Evolutionary conservation across 2,113 vertebrate genomes (phyloP).

Genomic region (Ovis aries): DNA sequence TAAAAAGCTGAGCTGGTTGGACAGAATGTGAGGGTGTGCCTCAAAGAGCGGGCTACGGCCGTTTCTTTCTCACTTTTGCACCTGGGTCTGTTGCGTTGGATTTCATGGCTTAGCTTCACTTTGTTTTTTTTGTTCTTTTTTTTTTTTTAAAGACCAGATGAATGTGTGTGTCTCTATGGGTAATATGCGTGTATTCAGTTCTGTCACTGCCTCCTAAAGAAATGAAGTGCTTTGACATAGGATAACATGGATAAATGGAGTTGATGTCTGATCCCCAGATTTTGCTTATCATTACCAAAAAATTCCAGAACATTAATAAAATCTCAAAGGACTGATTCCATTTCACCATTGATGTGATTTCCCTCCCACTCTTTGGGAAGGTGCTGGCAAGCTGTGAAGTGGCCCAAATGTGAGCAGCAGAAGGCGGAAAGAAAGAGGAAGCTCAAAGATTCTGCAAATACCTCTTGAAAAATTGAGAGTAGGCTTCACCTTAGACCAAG

Average conservation of each 20-base stretch:
- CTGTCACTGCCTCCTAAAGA: neutral
- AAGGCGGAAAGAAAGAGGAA: neutral
- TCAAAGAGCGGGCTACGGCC: neutral
- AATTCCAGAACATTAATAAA: slow-evolving; percentile 33
- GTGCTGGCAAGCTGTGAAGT: slow-evolving; percentile 60
- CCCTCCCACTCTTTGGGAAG: slow-evolving; percentile 37
- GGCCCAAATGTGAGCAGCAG: slow-evolving; percentile 49
- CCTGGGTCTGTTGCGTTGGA: neutral
- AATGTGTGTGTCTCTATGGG: neutral
- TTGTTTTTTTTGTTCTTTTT: neutral
- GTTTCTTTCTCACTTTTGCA: neutral
- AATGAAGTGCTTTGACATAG: neutral
- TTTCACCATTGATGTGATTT: neutral
- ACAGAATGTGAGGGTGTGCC: neutral
- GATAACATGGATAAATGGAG: neutral
- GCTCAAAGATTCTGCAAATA: neutral
- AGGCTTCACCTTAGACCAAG: neutral
- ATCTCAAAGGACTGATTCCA: slow-evolving; percentile 20
- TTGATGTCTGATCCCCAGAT: neutral
- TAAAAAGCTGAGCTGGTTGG: neutral
- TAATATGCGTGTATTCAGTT: neutral
- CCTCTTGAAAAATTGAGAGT: neutral
- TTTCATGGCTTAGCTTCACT: neutral
- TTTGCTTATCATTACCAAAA: slow-evolving; percentile 14
- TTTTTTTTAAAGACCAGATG: neutral